phyloP scores from a whole-genome alignment of 1,140 invertebrate genomes.

The Sinella curviseta region DNA sequence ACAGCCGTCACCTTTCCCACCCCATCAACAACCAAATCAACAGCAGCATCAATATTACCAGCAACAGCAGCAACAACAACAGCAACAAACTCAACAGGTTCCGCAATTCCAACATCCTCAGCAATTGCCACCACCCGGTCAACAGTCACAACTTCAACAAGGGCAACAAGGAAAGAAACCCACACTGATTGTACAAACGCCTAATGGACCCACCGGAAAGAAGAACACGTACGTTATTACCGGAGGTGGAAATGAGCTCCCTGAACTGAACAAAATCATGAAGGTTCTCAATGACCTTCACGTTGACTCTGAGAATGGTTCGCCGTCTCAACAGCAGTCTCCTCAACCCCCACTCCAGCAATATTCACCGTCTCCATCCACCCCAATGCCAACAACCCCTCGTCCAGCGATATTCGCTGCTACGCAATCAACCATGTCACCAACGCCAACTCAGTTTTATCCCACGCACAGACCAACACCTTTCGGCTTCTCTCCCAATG shows the following conservation, averaged over 20 bases:
- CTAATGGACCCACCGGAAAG: background rate
- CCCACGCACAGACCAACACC: background rate
- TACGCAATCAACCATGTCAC: background rate
- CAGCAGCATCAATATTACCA: background rate
- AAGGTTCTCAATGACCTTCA: conserved; percentile 40
- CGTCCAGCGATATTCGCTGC: background rate
- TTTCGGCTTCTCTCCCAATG: background rate
- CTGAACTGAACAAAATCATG: conserved; percentile 42
- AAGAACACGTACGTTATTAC: conserved; percentile 37
- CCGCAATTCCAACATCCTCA: conserved; percentile 3
- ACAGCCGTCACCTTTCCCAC: background rate
- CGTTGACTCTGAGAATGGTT: conserved; percentile 22
- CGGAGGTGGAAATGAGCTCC: conserved; percentile 40
- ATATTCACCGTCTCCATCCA: conserved; percentile 5
- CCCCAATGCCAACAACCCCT: background rate
- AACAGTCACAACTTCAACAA: background rate
- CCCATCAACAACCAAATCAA: background rate
- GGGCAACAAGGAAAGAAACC: background rate
- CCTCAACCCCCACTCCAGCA: background rate
- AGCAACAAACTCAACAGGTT: background rate
- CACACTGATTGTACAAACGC: background rate
- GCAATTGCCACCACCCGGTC: conserved; percentile 7
- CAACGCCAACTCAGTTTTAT: conserved; percentile 27
- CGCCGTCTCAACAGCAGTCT: conserved; percentile 5
- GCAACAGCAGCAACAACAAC: background rate